phyloP scores from a whole-genome alignment of 1,140 invertebrate species.

The Pygmarrhopalites habei region DNA sequence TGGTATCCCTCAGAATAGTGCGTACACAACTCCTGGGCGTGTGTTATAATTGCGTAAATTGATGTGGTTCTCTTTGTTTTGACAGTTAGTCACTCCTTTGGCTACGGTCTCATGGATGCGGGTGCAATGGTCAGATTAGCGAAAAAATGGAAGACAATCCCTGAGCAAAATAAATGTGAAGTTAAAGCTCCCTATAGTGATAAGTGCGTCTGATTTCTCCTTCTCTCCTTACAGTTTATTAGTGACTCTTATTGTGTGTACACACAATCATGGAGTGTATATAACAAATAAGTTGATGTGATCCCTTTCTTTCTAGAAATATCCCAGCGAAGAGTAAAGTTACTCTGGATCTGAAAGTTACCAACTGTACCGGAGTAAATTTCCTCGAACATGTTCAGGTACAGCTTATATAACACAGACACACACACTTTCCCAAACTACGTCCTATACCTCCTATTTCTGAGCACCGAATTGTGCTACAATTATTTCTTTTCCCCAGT shows the following conservation, averaged over 20 bases:
- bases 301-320: slow-evolving; percentile 51
- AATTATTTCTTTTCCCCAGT: no score
- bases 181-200: slow-evolving; percentile 64
- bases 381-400: slow-evolving; percentile 88
- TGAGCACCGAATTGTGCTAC: no score
- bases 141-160: slow-evolving; percentile 74
- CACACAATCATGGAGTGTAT: no score
- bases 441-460: no score
- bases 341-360: slow-evolving; percentile 60
- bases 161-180: slow-evolving; percentile 74
- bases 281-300: no score
- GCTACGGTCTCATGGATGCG: slow-evolving; percentile 93
- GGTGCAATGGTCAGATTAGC: slow-evolving; percentile 85
- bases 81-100: slow-evolving; percentile 80
- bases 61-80: slow-evolving; percentile 2
- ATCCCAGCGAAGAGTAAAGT: slow-evolving; percentile 70
- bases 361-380: slow-evolving; percentile 74
- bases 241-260: no score
- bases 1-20: no score
- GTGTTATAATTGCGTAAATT: no score
- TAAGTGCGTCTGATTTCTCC: slow-evolving; percentile 54
- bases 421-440: no score
- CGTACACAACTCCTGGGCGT: no score
- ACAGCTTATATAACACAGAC: no score
- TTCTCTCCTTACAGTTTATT: no score